Percentiles rank a stretch among this genome's conserved stretches.
Conservation (phyloP, 2,888 invertebrate species). For the Choreutis nemorana region DNA sequence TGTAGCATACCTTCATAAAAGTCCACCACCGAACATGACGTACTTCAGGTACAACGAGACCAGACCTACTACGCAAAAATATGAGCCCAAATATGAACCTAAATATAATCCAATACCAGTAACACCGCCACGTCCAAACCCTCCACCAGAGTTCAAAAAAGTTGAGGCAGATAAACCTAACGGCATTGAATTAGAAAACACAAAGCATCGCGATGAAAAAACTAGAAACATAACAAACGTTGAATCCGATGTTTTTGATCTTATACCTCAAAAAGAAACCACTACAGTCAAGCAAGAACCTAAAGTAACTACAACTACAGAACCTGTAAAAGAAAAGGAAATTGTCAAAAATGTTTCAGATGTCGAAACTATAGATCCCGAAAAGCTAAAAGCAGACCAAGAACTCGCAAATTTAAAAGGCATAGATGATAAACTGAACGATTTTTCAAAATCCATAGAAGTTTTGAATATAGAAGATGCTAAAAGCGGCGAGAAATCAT, state of each 20-base stretch:
- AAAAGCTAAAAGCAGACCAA: slow-evolving; percentile 18
- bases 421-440: slow-evolving; percentile 49
- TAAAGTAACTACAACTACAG: slow-evolving; percentile 11
- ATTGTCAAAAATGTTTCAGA: slow-evolving; percentile 22
- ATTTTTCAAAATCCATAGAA: slow-evolving; percentile 50
- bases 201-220: slow-evolving; percentile 33
- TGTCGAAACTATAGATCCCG: slow-evolving; percentile 22
- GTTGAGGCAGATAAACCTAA: slow-evolving; percentile 3
- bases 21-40: slow-evolving; percentile 79
- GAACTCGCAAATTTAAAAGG: slow-evolving; percentile 36
- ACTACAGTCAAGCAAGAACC: slow-evolving; percentile 15
- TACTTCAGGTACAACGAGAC: slow-evolving; percentile 53
- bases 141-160: neutral
- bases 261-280: slow-evolving; percentile 16
- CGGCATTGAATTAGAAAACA: slow-evolving; percentile 17
- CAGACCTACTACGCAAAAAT: slow-evolving; percentile 12
- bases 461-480: slow-evolving; percentile 50
- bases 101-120: slow-evolving; percentile 2
- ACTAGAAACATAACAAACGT: slow-evolving; percentile 30
- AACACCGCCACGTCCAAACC: slow-evolving; percentile 3
- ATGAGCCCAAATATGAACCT: slow-evolving; percentile 9
- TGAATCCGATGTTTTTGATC: slow-evolving; percentile 20
- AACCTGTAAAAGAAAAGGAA: slow-evolving; percentile 14
- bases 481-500: slow-evolving; percentile 32
- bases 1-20: slow-evolving; percentile 81